Evolutionary conservation across 2,797 vertebrate genomes (phyloP).

Genomic region (Sebastes nivosus): DNA sequence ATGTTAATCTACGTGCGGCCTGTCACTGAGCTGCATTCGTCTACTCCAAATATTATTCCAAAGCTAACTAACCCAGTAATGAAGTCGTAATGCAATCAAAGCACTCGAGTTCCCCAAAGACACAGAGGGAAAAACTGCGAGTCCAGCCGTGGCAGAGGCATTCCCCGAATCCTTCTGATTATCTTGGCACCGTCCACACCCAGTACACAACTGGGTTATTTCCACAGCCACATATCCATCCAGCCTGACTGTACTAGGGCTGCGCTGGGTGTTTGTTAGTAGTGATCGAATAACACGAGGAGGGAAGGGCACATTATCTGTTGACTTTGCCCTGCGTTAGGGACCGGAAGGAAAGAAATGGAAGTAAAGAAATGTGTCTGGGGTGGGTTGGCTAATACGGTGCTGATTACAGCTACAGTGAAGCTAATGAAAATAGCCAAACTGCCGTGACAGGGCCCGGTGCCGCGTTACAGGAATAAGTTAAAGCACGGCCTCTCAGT

Average conservation of each 20-base stretch:
- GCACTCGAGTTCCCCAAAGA: conserved; percentile 54
- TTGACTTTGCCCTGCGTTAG: conserved; percentile 47
- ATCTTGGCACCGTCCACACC: conserved; percentile 70
- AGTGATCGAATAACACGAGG: conserved; percentile 67
- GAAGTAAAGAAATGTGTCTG: conserved; percentile 25
- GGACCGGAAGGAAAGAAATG: conserved; percentile 37
- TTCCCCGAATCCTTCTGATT: conserved; percentile 70
- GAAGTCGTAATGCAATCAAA: conserved; percentile 70
- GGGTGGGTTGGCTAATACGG: conserved; percentile 26
- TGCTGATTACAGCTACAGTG: conserved; percentile 64
- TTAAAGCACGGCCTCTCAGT: conserved; percentile 26
- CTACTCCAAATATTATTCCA: conserved; percentile 72
- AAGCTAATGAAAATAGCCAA: conserved; percentile 69
- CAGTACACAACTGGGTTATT: conserved; percentile 62
- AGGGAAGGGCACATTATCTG: conserved; percentile 58
- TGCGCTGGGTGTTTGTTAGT: conserved; percentile 65
- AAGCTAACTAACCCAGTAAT: conserved; percentile 71
- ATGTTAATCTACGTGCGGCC: conserved; percentile 63
- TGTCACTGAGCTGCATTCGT: conserved; percentile 63
- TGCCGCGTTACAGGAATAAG: conserved; percentile 53
- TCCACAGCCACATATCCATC: conserved; percentile 67
- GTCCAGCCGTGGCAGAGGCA: conserved; percentile 58
- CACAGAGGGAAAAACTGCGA: conserved; percentile 39
- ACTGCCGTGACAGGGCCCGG: conserved; percentile 52
- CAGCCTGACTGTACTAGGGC: conserved; percentile 47